Conservation (phyloP, 1,140 invertebrate genomes). For the Drosophila nigromelanica region DNA sequence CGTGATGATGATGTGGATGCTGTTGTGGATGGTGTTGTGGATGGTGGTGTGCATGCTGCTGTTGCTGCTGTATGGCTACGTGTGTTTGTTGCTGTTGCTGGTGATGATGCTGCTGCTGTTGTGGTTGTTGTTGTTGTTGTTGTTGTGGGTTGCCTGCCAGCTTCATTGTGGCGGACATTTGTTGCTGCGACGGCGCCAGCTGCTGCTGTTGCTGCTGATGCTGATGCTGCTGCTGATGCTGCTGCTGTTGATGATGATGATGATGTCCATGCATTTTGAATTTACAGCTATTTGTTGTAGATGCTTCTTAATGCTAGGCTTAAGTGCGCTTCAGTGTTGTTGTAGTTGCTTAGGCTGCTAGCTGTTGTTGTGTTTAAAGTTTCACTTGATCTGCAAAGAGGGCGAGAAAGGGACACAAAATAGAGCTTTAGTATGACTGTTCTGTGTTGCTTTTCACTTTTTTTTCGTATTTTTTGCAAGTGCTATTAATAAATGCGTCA, state of each 20-base stretch:
- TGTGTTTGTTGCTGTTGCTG: conserved; percentile 40
- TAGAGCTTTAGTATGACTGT: conserved; percentile 19
- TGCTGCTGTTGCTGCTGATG: conserved; percentile 49
- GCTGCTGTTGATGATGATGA: conserved; percentile 51
- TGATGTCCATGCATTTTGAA: conserved; percentile 73
- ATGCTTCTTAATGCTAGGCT: conserved; percentile 31
- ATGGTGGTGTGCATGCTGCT: conserved; percentile 35
- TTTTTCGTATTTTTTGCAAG: conserved; percentile 1
- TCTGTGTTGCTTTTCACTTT: conserved; percentile 29
- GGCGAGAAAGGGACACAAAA: conserved; percentile 8
- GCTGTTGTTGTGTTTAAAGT: conserved; percentile 46
- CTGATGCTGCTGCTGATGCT: conserved; percentile 51
- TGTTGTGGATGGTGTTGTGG: conserved; percentile 23
- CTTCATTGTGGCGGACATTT: conserved; percentile 38
- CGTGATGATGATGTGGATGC: conserved; percentile 46
- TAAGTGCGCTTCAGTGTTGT: conserved; percentile 30
- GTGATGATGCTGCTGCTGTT: conserved; percentile 23
- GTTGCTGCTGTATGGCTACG: conserved; percentile 37
- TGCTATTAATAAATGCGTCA: conserved; percentile 50
- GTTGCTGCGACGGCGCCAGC: conserved; percentile 29
- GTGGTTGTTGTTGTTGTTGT: conserved; percentile 37
- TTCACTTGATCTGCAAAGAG: conserved; percentile 71
- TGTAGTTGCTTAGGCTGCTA: conserved; percentile 58
- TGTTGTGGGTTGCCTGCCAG: conserved; percentile 13
- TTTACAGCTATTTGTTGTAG: conserved; percentile 34